Conservation (phyloP, 2,797 vertebrate species). For the Characodon lateralis region DNA sequence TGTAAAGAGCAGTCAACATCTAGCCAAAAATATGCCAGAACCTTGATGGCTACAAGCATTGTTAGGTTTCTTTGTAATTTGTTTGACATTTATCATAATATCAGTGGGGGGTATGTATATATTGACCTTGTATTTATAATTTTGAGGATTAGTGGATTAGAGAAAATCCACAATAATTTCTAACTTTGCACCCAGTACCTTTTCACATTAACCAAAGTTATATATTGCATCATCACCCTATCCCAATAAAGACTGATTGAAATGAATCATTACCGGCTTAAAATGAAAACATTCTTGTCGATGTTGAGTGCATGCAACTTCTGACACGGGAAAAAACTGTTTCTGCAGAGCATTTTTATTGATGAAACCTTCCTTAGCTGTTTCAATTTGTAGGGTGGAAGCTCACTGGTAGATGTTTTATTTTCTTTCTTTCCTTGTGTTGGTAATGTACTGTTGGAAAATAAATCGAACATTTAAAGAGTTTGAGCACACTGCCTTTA, state of each 20-base stretch:
- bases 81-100: neutral
- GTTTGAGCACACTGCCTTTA: slow-evolving; percentile 36
- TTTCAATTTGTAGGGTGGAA: slow-evolving; percentile 53
- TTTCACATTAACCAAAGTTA: neutral
- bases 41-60: neutral
- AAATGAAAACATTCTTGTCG: neutral
- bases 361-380: slow-evolving; percentile 51
- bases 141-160: neutral
- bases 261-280: neutral
- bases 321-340: neutral
- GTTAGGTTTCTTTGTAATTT: neutral
- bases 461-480: slow-evolving; percentile 60
- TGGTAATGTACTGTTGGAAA: slow-evolving; percentile 47
- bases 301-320: neutral
- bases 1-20: neutral
- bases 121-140: neutral
- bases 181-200: neutral
- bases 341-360: slow-evolving; percentile 46
- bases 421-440: slow-evolving; percentile 23
- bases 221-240: neutral
- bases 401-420: slow-evolving; percentile 48
- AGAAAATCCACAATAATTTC: neutral
- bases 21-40: neutral
- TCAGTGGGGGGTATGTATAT: neutral
- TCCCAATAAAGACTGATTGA: neutral